Evolutionary conservation across 2,113 vertebrate species (phyloP), one percentile per base, ranked within the genome.

Genomic region (Connochaetes taurinus): DNA sequence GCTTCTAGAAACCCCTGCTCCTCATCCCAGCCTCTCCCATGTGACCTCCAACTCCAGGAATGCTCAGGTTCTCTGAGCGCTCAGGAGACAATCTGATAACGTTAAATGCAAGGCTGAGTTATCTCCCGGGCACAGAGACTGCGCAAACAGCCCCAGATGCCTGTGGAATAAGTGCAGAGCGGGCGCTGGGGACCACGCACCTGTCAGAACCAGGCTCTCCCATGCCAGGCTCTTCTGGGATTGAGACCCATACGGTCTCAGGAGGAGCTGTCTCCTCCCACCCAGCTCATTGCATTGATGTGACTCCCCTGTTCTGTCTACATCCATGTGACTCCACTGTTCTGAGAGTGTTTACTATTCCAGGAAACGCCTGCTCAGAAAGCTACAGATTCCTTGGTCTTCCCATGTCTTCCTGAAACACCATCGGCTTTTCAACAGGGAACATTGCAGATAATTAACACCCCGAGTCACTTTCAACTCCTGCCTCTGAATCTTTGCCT

Each of bases 121-220:
- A 0, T 76, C 36, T 85, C 67, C 58, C 19, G 5, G 29, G 82
- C 43, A 29, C 2, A 19, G 15, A 78, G 55, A 10, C 40, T 25
- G 82, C 25, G 21, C 53, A 1, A 27, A 83, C 15, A 15, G 9
- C 29, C 17, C 40, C 15, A 58, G 47, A 87, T 43, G 33, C 40
- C 60, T 14, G 8, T 5, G 6, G 0, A 2, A 1, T 11, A 4
- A 67, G 33, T 3, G 7, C 16, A 47, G 57, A 15, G 23, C 0
- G 2, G 19, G n/a, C 0, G 1, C n/a, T 12, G n/a, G n/a, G n/a
- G n/a, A 64, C 64, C 67, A 71, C 67, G 2, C n/a, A 71, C n/a
- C 67, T 36, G 67, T 12, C 1, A 10, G n/a, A 71, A 71, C 7
- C 15, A n/a, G 62, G 9, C 21, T 10, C 3, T 36, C 53, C 53